Evolutionary conservation across 2,113 vertebrate genomes (phyloP), one percentile per base, ranked within the genome.

Genomic region (Otis tarda): DNA sequence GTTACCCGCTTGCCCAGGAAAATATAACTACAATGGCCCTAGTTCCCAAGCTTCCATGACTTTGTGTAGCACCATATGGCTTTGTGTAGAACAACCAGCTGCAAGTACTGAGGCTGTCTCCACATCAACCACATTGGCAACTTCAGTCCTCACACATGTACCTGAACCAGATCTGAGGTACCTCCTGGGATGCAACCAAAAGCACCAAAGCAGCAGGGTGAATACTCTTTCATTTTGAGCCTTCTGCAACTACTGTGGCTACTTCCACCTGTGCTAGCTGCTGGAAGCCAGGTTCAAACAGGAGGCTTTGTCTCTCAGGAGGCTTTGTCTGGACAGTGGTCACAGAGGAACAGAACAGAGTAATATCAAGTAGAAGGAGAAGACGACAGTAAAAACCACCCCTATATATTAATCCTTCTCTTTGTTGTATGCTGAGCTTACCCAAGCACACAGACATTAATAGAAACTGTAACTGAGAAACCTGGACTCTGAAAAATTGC

Each of bases 41-140:
- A 59, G 12, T 27, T 37, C 18, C 28, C 30, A 55, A 28, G 28
- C 10, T 57, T 1, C 0, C 2, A 0, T 22, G 28, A 39, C 12
- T 30, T 25, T 23, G 12, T 21, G 21, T 24, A 35, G 43, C 31
- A 55, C 9, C 1, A 0, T 21, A 70, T 11, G 3, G 33, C 49
- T 52, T 31, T 56, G 33, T 2, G 2, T 50, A 70, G 41, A 70
- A 39, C 14, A 28, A 37, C 7, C 39, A 57, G 47, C 35, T 67
- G 41, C 25, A 71, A 15, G 17, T 39, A 35, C 14, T 0, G 0
- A 52, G 28, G 41, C 14, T 47, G 30, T 11, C 43, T n/a, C 37
- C n/a, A 31, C 37, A 37, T 25, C 47, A 67, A 12, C 47, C 1
- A 1, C 15, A 10, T 24, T 15, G 50, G 45, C n/a, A 55, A 19